A percentile compares a stretch with the other conserved stretches of the same genome.
phyloP scores from a whole-genome alignment of 2,113 vertebrate genomes.

The Aix galericulata region DNA sequence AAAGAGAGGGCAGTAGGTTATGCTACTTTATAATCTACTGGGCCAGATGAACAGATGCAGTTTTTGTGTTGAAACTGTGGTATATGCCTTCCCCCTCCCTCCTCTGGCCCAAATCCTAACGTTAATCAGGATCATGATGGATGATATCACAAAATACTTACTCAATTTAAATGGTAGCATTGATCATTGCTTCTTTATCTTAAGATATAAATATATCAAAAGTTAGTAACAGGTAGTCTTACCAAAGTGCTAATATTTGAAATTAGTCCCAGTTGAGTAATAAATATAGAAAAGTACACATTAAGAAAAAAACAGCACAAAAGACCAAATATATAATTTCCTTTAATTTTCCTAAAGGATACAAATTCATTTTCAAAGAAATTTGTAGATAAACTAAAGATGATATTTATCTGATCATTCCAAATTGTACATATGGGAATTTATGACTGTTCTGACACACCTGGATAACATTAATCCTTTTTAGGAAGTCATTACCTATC shows the following conservation, averaged over 20 bases:
- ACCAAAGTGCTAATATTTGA: not conserved
- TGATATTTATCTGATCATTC: not conserved
- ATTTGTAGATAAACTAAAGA: not conserved
- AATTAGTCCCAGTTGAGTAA: not conserved
- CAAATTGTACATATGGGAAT: not conserved
- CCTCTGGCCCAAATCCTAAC: not conserved
- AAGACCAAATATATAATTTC: not conserved
- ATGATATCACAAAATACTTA: not conserved
- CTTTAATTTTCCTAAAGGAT: not conserved
- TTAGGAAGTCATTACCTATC: not conserved
- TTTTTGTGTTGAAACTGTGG: not conserved
- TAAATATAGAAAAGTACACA: not conserved
- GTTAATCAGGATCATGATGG: not conserved
- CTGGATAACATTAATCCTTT: not conserved
- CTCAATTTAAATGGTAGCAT: not conserved
- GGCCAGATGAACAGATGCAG: conserved; percentile 23
- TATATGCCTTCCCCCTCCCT: not conserved
- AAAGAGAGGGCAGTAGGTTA: conserved; percentile 36
- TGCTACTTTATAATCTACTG: not conserved
- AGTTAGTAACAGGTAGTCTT: not conserved
- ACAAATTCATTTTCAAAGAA: not conserved
- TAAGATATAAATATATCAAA: not conserved
- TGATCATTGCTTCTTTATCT: not conserved
- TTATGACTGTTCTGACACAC: conserved; percentile 44
- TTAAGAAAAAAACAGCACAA: not conserved